Evolutionary conservation across 2,797 vertebrate genomes (phyloP).

Genomic region (Streptopelia turtur): DNA sequence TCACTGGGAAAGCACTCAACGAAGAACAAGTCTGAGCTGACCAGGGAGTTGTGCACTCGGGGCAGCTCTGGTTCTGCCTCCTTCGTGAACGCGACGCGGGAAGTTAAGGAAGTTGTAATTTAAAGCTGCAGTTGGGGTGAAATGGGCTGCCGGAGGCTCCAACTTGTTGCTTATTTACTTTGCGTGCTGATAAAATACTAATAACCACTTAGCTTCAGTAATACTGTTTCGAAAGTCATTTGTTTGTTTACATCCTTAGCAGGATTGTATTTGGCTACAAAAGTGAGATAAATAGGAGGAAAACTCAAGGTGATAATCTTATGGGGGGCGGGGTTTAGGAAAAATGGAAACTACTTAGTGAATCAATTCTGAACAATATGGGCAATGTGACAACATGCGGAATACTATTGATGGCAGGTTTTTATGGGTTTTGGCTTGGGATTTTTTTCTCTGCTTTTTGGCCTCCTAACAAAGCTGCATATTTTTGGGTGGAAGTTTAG

Average conservation of each 20-base stretch:
- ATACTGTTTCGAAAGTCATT: background rate
- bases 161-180: accelerated
- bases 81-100: accelerated
- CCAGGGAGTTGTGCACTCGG: accelerated
- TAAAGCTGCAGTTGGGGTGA: background rate
- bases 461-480: background rate
- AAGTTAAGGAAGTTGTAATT: background rate
- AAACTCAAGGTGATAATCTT: background rate
- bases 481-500: background rate
- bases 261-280: background rate
- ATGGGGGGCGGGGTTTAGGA: accelerated
- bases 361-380: background rate
- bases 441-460: background rate
- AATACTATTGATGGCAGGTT: too few relatives aligned
- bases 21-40: background rate
- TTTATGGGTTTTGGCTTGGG: background rate
- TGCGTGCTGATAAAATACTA: accelerated
- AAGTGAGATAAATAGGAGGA: background rate
- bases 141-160: background rate
- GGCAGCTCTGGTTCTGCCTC: background rate
- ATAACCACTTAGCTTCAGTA: background rate
- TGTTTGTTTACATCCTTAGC: background rate
- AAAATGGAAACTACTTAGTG: background rate
- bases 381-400: background rate
- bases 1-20: accelerated